phyloP scores from a whole-genome alignment of 2,888 invertebrate species.

The Rhogogaster chlorosoma region DNA sequence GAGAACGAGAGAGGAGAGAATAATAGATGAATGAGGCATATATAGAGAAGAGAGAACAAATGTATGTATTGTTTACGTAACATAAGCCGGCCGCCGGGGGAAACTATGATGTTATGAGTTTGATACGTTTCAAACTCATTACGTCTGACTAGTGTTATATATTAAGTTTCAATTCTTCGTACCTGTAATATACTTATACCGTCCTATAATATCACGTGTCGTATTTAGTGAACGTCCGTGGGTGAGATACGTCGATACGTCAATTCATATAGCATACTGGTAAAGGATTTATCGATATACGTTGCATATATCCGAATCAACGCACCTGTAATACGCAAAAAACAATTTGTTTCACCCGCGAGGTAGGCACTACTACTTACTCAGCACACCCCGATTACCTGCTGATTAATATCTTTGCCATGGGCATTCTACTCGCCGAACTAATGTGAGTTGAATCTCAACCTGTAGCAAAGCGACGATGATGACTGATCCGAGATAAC shows the following conservation, averaged over 20 bases:
- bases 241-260: no score
- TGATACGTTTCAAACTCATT: slow-evolving; percentile 41
- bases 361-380: neutral
- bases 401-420: slow-evolving; percentile 20
- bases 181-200: neutral
- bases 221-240: neutral
- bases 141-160: slow-evolving; percentile 12
- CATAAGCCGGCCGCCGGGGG: neutral
- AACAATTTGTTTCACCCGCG: neutral
- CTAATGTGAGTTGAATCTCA: neutral
- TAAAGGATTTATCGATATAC: neutral
- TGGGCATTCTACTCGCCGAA: slow-evolving; percentile 13
- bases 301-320: neutral
- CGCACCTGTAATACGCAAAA: neutral
- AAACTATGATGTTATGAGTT: slow-evolving; percentile 29
- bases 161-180: slow-evolving; percentile 25
- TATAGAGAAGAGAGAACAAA: neutral
- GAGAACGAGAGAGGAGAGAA: neutral
- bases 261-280: neutral
- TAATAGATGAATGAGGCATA: neutral
- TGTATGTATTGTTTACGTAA: slow-evolving; percentile 48
- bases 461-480: neutral
- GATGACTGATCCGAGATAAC: slow-evolving; percentile 19
- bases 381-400: slow-evolving; percentile 1
- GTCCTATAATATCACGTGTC: slow-evolving; percentile 9